These are phyloP conservation scores for Microchirus variegatus DNA, from an alignment of 2,797 vertebrate genomes.

Conservation along the genomic window DNA sequence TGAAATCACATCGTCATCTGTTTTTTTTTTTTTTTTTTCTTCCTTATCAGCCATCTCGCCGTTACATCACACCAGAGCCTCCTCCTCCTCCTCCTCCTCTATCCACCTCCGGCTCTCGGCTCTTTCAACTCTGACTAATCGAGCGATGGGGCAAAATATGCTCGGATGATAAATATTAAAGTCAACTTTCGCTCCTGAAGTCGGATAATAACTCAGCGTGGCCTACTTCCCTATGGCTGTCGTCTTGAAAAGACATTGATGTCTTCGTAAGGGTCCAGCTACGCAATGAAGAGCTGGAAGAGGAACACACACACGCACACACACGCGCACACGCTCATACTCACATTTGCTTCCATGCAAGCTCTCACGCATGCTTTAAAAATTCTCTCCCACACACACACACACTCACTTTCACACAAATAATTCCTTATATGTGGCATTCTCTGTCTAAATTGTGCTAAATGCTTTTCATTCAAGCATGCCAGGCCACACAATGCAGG, in stretches of 20 bases:
- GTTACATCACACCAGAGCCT: slow-evolving; percentile 21
- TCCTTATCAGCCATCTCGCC: slow-evolving; percentile 37
- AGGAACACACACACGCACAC: slow-evolving; percentile 52
- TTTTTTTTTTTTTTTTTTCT: not conserved
- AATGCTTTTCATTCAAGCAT: slow-evolving; percentile 82
- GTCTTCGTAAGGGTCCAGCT: slow-evolving; percentile 72
- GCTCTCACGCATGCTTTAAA: slow-evolving; percentile 48
- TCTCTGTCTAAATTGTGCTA: slow-evolving; percentile 64
- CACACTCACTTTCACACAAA: slow-evolving; percentile 28
- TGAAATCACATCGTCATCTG: slow-evolving; percentile 13
- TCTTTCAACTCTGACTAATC: slow-evolving; percentile 32
- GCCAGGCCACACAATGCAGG: slow-evolving; percentile 84
- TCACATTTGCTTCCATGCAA: slow-evolving; percentile 13
- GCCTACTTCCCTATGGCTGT: slow-evolving; percentile 69
- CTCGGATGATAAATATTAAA: slow-evolving; percentile 37
- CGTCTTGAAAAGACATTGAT: slow-evolving; percentile 69
- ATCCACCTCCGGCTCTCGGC: slow-evolving; percentile 32
- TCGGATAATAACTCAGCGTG: slow-evolving; percentile 46
- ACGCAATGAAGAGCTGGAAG: slow-evolving; percentile 75
- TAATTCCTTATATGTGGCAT: slow-evolving; percentile 52
- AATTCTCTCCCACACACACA: slow-evolving; percentile 10
- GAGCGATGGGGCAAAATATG: slow-evolving; percentile 18
- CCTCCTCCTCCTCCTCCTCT: too few species aligned
- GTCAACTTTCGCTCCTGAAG: slow-evolving; percentile 39
- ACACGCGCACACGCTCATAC: slow-evolving; percentile 6